Conservation (phyloP, 2,797 vertebrate species). For the Poecilia picta region DNA sequence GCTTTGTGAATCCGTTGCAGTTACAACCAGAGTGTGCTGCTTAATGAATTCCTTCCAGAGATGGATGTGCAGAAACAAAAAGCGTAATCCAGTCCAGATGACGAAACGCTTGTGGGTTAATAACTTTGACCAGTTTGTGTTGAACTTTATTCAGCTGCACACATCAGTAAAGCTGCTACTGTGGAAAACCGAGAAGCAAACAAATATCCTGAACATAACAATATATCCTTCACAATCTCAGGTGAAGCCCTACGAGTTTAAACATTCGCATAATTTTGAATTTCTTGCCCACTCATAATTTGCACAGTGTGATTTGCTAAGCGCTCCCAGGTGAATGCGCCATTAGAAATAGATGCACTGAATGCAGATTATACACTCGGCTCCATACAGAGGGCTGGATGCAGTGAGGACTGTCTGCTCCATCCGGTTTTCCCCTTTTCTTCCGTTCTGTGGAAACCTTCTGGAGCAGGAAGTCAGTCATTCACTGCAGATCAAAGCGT, state of each 20-base stretch:
- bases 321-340: background rate
- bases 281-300: background rate
- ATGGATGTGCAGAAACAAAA: background rate
- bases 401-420: constrained; percentile 32
- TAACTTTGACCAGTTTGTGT: constrained; percentile 8
- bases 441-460: constrained; percentile 33
- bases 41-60: background rate
- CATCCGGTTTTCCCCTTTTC: constrained; percentile 26
- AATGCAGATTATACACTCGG: constrained; percentile 9
- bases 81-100: background rate
- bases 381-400: constrained; percentile 15
- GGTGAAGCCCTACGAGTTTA: background rate
- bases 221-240: background rate
- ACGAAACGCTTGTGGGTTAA: background rate
- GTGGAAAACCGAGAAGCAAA: background rate
- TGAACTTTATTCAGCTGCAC: background rate
- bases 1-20: background rate
- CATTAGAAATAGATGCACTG: background rate
- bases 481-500: constrained; percentile 72
- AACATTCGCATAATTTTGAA: background rate
- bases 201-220: background rate
- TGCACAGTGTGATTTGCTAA: constrained; percentile 1
- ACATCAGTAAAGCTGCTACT: background rate
- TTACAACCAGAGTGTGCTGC: background rate
- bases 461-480: constrained; percentile 56